Conservation (phyloP, 2,797 vertebrate genomes). For the Acipenser oxyrinchus region DNA sequence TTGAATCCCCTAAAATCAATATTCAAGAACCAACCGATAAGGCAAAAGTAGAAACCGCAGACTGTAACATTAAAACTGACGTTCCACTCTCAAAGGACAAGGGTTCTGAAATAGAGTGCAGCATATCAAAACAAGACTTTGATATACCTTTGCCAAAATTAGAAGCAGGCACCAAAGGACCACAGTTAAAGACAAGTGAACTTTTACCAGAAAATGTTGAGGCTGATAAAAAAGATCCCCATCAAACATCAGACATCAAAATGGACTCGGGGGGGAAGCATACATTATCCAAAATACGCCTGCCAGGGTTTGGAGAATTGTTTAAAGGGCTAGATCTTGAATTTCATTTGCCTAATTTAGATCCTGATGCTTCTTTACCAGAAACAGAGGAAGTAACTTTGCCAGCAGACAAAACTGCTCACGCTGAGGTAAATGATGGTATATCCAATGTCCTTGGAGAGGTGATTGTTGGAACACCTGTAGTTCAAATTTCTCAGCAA, state of each 20-base stretch:
- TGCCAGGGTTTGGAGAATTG: conserved; percentile 55
- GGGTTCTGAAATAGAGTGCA: conserved; percentile 2
- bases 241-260: conserved; percentile 10
- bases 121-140: background rate
- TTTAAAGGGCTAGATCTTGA: conserved; percentile 51
- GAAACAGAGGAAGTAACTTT: conserved; percentile 35
- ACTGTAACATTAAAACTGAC: background rate
- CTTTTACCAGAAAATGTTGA: too few relatives aligned
- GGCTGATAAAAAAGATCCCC: too few relatives aligned
- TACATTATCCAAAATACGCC: conserved; percentile 58
- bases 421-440: conserved; percentile 17
- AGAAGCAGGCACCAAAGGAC: conserved; percentile 1
- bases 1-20: conserved; percentile 15
- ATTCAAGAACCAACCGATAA: background rate
- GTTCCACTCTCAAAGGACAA: conserved; percentile 4
- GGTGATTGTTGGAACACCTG: background rate
- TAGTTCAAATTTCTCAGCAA: background rate
- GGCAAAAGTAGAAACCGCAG: background rate
- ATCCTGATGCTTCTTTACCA: conserved; percentile 10
- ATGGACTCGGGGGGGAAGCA: conserved; percentile 32
- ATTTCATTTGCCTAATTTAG: conserved; percentile 43
- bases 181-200: background rate
- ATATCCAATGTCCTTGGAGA: too few relatives aligned
- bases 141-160: background rate
- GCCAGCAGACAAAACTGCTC: conserved; percentile 24